Evolutionary conservation across 2,888 invertebrate genomes (phyloP).

Genomic region (Mythimna ferrago): DNA sequence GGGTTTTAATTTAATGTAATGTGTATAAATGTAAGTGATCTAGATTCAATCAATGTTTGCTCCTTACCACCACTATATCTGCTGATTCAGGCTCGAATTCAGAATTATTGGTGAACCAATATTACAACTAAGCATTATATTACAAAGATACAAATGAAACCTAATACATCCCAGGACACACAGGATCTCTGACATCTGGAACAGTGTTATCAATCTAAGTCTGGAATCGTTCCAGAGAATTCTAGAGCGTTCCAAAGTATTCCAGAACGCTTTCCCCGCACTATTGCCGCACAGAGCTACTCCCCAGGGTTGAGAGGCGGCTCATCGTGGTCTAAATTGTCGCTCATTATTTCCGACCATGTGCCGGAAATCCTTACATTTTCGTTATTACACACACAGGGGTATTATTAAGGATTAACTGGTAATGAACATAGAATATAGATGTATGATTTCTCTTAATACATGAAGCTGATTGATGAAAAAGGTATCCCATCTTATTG

Average conservation of each 20-base stretch:
- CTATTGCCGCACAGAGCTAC: constrained; percentile 29
- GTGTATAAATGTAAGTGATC: background rate
- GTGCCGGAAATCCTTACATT: constrained; percentile 41
- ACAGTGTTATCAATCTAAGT: background rate
- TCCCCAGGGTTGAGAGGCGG: constrained; percentile 30
- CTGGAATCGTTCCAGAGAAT: background rate
- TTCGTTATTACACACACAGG: constrained; percentile 28
- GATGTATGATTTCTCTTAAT: constrained; percentile 17
- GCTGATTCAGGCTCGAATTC: too few species aligned
- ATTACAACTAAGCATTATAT: background rate
- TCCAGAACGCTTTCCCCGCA: background rate
- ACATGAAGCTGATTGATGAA: constrained; percentile 11
- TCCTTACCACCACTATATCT: too few species aligned
- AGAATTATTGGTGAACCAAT: background rate
- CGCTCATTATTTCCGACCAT: constrained; percentile 53
- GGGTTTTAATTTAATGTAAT: too few species aligned
- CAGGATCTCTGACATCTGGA: constrained; percentile 28
- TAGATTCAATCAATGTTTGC: background rate
- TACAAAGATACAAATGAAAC: background rate
- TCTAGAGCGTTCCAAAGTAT: background rate
- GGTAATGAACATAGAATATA: constrained; percentile 24
- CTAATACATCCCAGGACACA: constrained; percentile 1
- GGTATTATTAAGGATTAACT: constrained; percentile 53
- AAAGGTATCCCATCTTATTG: background rate
- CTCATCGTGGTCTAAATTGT: constrained; percentile 49